These are phyloP conservation scores for Psittacula echo DNA, from an alignment of 2,797 vertebrate genomes.

Conservation along the genomic window DNA sequence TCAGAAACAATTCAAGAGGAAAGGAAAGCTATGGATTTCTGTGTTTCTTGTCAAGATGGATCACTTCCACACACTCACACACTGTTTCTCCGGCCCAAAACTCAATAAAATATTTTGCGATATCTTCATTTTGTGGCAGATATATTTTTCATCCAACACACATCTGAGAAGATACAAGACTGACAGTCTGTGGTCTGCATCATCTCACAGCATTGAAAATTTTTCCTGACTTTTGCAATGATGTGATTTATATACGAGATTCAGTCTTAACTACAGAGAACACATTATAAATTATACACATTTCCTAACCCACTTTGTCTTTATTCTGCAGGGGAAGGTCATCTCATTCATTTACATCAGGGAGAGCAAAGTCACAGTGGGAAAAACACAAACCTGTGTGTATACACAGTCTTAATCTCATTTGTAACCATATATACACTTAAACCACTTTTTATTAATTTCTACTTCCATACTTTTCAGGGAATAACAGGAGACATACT, in stretches of 20 bases:
- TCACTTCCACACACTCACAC: background rate
- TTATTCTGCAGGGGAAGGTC: conserved; percentile 40
- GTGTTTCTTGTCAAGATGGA: background rate
- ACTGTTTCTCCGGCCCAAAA: background rate
- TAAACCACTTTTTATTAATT: conserved; percentile 27
- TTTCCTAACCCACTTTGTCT: background rate
- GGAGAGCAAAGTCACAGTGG: background rate
- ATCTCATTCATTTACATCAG: background rate
- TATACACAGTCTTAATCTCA: conserved; percentile 17
- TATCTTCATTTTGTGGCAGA: background rate
- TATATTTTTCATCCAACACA: background rate
- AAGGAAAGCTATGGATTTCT: background rate
- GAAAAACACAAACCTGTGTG: background rate
- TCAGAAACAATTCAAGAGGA: background rate
- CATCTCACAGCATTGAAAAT: background rate
- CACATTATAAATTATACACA: conserved; percentile 19
- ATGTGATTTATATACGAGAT: conserved; percentile 8
- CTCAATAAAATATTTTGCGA: fast-evolving
- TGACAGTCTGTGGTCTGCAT: background rate
- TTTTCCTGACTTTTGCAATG: background rate
- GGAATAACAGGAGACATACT: background rate
- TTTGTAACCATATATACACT: background rate
- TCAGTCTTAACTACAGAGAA: conserved; percentile 19
- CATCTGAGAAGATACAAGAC: background rate
- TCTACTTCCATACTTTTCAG: background rate